phyloP scores from a whole-genome alignment of 1,140 invertebrate species.

The Lepidurus couesii region DNA sequence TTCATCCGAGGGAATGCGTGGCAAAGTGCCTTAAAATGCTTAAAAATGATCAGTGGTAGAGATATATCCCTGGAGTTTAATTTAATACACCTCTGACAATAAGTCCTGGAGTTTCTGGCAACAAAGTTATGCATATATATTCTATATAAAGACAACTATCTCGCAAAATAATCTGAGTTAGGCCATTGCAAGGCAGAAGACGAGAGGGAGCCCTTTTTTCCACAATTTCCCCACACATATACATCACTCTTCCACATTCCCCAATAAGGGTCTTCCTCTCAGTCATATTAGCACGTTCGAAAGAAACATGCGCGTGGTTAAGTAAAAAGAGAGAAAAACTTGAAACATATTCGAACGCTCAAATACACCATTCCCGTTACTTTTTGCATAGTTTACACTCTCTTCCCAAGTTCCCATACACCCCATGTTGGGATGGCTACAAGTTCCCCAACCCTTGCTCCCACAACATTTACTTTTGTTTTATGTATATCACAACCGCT shows the following conservation, averaged over 20 bases:
- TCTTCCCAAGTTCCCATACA: neutral
- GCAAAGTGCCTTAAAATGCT: no score
- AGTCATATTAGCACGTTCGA: neutral
- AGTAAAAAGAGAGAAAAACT: constrained; percentile 1
- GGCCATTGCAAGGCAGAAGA: constrained; percentile 11
- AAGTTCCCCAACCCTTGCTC: neutral
- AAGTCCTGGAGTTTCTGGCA: neutral
- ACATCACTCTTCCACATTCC: neutral
- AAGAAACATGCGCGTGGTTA: neutral
- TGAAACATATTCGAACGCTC: neutral
- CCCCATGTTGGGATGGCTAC: neutral
- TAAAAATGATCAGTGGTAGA: no score
- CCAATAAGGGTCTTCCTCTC: neutral
- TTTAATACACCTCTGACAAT: no score
- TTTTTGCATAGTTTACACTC: constrained; percentile 15
- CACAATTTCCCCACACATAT: neutral
- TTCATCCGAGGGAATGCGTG: no score
- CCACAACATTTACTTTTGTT: neutral
- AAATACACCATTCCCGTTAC: neutral
- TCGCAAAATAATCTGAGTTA: constrained; percentile 15
- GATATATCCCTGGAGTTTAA: no score
- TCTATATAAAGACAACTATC: constrained; percentile 22
- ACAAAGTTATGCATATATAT: constrained; percentile 17
- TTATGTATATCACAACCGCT: constrained; percentile 14
- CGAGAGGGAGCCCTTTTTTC: neutral